These are phyloP conservation scores for Gopherus evgoodei DNA, from an alignment of 2,113 vertebrate species.

Conservation along the genomic window DNA sequence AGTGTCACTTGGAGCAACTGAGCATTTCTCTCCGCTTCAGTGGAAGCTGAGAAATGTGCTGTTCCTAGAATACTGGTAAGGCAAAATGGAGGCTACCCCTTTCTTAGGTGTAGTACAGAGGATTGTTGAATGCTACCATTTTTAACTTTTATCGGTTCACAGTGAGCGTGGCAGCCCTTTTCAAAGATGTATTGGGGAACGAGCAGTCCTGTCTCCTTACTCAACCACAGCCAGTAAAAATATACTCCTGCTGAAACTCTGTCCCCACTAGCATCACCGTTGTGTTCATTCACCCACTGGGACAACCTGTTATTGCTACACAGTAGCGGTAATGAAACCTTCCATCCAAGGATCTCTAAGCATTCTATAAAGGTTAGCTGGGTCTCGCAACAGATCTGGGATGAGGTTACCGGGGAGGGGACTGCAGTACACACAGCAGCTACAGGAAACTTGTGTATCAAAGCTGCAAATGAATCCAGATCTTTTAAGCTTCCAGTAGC, in stretches of 20 bases:
- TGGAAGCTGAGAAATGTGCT: not conserved
- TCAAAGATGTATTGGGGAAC: rapidly evolving
- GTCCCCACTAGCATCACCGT: rapidly evolving
- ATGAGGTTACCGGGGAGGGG: not conserved
- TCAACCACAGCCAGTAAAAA: not conserved
- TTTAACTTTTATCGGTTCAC: not conserved
- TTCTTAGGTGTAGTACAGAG: no score
- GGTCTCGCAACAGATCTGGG: not conserved
- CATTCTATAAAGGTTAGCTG: rapidly evolving
- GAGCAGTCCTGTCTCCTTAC: not conserved
- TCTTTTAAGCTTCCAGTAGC: not conserved
- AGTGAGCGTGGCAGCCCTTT: not conserved
- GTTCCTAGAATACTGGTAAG: rapidly evolving
- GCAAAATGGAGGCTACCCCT: not conserved
- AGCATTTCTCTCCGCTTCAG: not conserved
- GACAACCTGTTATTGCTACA: rapidly evolving
- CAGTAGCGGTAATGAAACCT: not conserved
- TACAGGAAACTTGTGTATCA: not conserved
- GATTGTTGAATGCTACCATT: not conserved
- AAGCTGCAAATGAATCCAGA: not conserved
- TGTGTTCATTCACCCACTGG: not conserved
- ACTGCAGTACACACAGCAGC: not conserved
- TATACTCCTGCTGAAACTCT: not conserved
- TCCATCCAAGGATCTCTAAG: not conserved
- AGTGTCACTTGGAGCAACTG: rapidly evolving